Percentiles rank a stretch among this genome's conserved stretches.
These are phyloP conservation scores for Conus betulinus DNA, from an alignment of 1,140 invertebrate genomes.

Conservation along the genomic window DNA sequence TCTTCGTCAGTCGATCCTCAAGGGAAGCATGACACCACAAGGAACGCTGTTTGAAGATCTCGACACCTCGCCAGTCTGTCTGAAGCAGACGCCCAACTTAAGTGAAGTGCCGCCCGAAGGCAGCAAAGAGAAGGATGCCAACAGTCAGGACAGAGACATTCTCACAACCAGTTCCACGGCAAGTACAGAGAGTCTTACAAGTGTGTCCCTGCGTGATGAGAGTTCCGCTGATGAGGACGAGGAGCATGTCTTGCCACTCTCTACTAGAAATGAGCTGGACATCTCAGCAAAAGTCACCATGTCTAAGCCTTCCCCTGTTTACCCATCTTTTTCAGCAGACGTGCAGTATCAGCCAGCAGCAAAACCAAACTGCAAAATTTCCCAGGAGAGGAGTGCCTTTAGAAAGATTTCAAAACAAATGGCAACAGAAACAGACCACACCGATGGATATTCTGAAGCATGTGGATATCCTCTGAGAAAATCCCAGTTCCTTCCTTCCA, in stretches of 20 bases:
- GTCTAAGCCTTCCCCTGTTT: neutral
- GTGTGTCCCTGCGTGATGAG: slow-evolving; percentile 8
- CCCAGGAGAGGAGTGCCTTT: neutral
- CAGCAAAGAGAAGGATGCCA: neutral
- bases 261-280: neutral
- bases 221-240: neutral
- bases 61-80: neutral
- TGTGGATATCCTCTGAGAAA: neutral
- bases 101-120: neutral
- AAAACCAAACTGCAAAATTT: neutral
- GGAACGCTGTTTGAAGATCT: slow-evolving; percentile 29
- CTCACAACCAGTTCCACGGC: neutral
- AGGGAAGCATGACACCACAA: slow-evolving; percentile 25
- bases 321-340: neutral
- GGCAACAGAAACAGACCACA: neutral
- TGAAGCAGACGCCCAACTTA: neutral
- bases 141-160: neutral
- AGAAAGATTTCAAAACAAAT: neutral
- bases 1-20: slow-evolving; percentile 34
- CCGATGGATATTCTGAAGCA: neutral
- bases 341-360: neutral
- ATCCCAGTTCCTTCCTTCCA: slow-evolving; percentile 11
- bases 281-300: neutral
- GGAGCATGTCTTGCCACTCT: neutral
- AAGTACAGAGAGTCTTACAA: slow-evolving; percentile 25